Conservation (phyloP, 2,797 vertebrate species). For the Rallus crepitans region DNA sequence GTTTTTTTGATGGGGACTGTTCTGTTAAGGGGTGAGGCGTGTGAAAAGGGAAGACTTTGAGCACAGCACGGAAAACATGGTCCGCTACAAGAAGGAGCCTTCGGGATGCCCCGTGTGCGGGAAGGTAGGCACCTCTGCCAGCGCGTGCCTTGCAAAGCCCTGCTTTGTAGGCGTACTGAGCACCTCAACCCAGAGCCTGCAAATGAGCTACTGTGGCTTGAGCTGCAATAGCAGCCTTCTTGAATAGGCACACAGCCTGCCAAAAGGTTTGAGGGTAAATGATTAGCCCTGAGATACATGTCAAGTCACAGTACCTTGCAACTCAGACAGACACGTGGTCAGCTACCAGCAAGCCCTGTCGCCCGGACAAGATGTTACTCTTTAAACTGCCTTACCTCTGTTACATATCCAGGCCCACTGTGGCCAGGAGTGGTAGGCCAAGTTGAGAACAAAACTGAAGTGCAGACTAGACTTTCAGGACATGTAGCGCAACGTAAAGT, state of each 20-base stretch:
- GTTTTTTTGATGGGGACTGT: slow-evolving; percentile 48
- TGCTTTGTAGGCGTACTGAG: background rate
- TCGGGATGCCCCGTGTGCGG: slow-evolving; percentile 96
- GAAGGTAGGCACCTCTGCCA: slow-evolving; percentile 82
- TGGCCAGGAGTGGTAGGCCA: background rate
- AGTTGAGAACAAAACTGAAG: background rate
- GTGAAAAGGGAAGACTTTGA: slow-evolving; percentile 95
- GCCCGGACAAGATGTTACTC: background rate
- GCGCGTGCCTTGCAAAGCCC: background rate
- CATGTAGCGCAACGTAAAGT: background rate
- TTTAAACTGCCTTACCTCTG: background rate
- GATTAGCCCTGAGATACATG: background rate
- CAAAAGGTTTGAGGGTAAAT: background rate
- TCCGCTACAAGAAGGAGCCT: slow-evolving; percentile 97
- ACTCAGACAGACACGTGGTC: rapidly evolving
- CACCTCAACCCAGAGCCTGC: background rate
- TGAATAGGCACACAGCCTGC: background rate
- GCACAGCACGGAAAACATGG: slow-evolving; percentile 88
- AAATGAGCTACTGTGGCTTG: background rate
- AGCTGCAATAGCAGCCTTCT: background rate
- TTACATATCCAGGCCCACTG: background rate
- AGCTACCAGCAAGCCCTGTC: background rate
- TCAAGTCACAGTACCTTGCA: background rate
- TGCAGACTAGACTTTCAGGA: background rate
- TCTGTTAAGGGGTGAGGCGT: slow-evolving; percentile 88